These are phyloP conservation scores for Apamea crenata DNA, from an alignment of 2,888 invertebrate genomes.

Conservation along the genomic window DNA sequence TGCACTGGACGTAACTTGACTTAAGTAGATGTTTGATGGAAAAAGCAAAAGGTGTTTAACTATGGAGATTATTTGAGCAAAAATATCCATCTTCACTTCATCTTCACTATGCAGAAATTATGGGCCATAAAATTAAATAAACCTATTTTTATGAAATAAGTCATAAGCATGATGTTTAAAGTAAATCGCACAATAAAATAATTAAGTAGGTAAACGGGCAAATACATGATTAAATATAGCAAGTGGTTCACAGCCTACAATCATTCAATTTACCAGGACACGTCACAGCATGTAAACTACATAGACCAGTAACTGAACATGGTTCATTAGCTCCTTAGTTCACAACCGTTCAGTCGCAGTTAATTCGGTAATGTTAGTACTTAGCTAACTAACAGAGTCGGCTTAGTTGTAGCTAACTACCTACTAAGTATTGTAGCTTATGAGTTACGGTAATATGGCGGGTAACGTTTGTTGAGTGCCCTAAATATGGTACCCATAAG, in stretches of 20 bases:
- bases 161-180: not conserved
- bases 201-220: not conserved
- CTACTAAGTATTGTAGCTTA: conserved; percentile 27
- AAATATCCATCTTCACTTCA: not conserved
- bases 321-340: conserved; percentile 44
- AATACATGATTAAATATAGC: not conserved
- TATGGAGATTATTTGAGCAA: not conserved
- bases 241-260: conserved; percentile 16
- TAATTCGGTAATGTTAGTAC: conserved; percentile 60
- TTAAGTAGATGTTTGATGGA: not conserved
- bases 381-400: conserved; percentile 17
- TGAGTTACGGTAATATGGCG: conserved; percentile 34
- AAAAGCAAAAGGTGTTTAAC: not conserved
- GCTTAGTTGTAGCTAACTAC: conserved; percentile 25
- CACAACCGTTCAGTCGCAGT: conserved; percentile 45
- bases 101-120: conserved; percentile 16
- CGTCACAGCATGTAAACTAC: conserved; percentile 23
- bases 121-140: not conserved
- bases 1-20: not conserved
- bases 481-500: conserved; percentile 6
- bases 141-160: not conserved
- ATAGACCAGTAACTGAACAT: conserved; percentile 15
- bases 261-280: conserved; percentile 30
- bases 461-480: conserved; percentile 11
- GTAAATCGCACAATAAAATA: not conserved